Evolutionary conservation across 2,113 vertebrate species (phyloP).

Genomic region (Mustelus asterias): DNA sequence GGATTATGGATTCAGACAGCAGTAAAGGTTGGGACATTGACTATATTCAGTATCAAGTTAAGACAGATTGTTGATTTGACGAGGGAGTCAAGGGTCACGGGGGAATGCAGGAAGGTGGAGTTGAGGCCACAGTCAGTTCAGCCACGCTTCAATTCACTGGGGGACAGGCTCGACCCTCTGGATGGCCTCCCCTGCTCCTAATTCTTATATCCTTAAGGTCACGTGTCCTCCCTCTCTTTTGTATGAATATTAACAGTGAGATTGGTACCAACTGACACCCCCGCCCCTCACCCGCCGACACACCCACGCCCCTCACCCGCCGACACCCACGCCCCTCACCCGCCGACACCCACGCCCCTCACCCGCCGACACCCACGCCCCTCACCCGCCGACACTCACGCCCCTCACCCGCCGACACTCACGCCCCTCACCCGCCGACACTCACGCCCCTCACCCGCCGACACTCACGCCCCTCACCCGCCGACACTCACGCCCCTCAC

Average conservation of each 20-base stretch:
- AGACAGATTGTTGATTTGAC: not conserved
- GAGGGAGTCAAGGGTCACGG: not conserved
- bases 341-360: too few species aligned
- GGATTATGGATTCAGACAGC: too few species aligned
- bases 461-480: too few species aligned
- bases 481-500: too few species aligned
- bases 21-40: not conserved
- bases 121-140: not conserved
- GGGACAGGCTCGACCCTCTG: not conserved
- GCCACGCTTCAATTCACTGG: not conserved
- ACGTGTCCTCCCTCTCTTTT: not conserved
- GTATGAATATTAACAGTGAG: not conserved
- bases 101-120: not conserved
- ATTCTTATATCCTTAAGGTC: not conserved
- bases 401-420: too few species aligned
- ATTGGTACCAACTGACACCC: not conserved
- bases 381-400: too few species aligned
- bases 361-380: not conserved
- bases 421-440: too few species aligned
- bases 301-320: too few species aligned
- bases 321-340: not conserved
- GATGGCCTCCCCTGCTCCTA: not conserved
- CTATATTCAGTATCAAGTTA: not conserved
- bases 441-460: too few species aligned
- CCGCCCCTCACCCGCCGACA: too few species aligned